phyloP scores from a whole-genome alignment of 2,113 vertebrate species.

The Catharus minimus region DNA sequence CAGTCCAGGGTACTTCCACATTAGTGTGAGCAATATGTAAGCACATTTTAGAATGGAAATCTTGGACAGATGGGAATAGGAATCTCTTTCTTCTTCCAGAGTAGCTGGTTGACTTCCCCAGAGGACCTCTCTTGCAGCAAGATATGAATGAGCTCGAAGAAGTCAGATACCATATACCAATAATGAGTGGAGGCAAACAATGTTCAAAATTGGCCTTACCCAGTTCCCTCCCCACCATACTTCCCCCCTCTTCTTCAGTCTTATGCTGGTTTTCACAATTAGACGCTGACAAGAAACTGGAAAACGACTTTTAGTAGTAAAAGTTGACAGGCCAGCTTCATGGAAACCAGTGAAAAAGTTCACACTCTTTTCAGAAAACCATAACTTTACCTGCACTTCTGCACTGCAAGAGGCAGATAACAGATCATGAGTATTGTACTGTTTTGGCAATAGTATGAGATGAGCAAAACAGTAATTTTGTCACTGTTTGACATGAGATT shows the following conservation, averaged over 20 bases:
- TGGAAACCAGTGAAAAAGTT: neutral
- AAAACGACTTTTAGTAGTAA: neutral
- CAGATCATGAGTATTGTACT: neutral
- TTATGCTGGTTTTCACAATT: neutral
- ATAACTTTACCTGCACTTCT: neutral
- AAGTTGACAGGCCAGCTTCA: neutral
- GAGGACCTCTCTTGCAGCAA: neutral
- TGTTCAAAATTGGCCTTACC: neutral
- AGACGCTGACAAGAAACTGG: neutral
- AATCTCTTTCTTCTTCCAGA: neutral
- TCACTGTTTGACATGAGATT: neutral
- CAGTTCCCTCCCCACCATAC: accelerated
- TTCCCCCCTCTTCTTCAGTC: neutral
- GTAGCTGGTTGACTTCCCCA: neutral
- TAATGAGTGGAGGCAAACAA: neutral
- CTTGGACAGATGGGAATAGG: neutral
- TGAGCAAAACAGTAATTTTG: neutral
- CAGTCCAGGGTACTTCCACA: neutral
- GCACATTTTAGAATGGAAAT: neutral
- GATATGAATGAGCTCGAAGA: accelerated
- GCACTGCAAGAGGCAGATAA: neutral
- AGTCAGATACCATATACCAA: neutral
- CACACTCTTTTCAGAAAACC: neutral
- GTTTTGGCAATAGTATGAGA: neutral
- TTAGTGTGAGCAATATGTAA: neutral